Evolutionary conservation across 2,888 invertebrate genomes (phyloP), one percentile per base, ranked within the genome.

Genomic region (Pristionchus japonicus): DNA sequence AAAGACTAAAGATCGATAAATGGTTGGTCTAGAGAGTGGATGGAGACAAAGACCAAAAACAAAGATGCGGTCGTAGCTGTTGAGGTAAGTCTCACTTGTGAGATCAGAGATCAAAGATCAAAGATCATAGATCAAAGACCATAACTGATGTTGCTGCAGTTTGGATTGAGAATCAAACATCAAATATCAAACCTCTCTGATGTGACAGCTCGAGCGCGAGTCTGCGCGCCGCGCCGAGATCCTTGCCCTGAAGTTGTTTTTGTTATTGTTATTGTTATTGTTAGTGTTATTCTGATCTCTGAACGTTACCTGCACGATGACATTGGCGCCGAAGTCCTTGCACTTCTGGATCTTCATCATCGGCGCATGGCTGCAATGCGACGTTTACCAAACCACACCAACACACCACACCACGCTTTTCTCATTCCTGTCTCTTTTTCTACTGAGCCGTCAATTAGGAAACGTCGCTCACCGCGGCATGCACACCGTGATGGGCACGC

Each of bases 261-360:
- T 77, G 27, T 43, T 77, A 15, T 43, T 77, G 20, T 52, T 52
- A 17, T 52, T 52, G 20, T 52, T 52, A 17, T 52, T 52, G 20
- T 52, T 52, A 9, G 6, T 6, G 7, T 43, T 17, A 6, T 52
- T 6, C 23, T 52, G 20, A 20, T 52, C 23, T 52, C 52, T 1
- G 23, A 52, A 52, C 17, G 20, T 20, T 52, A 98, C 98, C 90
- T 96, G 95, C n/a, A 97, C 96, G 34, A 98, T 96, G 27, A 98
- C 97, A 85, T 96, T 96, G 3, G 98, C 98, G 9, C 97, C 97
- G 94, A 96, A 97, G 87, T 96, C 96, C 86, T 96, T 96, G 94
- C 98, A 98, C 90, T 97, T 96, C 94, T 97, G 96, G 86, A 98
- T 97, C 95, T 98, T 98, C 97, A 98, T 98, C 88, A 98, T 97